Evolutionary conservation across 2,113 vertebrate genomes (phyloP), one percentile per base, ranked within the genome.

Genomic region (Phaethon lepturus): DNA sequence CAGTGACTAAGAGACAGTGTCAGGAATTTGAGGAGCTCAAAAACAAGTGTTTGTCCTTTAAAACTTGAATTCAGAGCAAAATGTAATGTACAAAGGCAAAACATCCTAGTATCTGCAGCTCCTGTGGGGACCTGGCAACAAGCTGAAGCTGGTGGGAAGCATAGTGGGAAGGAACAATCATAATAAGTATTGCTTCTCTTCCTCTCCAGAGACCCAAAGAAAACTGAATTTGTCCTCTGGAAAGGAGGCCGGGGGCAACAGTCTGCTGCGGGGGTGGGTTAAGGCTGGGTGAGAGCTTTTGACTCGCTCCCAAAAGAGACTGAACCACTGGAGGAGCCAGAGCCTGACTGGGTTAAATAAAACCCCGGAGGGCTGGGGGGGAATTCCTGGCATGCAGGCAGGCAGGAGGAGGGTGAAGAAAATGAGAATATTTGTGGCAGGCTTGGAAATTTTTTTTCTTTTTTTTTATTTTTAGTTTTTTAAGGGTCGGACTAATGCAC

Each of bases 151-250:
- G 52, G 31, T 93, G 83, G 73, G 76, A 95, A 93, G n/a, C 38
- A 38, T 94, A 55, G 28, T 84, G 80, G 53, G 64, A 92, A 95
- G 79, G 52, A 88, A 84, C 14, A 88, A 66, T 38, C 38, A 38
- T 86, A 84, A 38, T 19, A 86, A 71, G 10, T 55, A 74, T 78
- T 86, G 20, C 76, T 91, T 86, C 59, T 88, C 29, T 92, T 95
- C 79, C 86, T 93, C 86, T 92, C 86, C 73, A 87, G 88, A 95
- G 90, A 78, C 47, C 16, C 64, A 83, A 74, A 84, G 47, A 80
- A 90, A 90, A 88, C 52, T 29, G 38, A 55, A 77, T 80, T 80
- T 92, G n/a, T 80, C 52, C 68, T 84, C 90, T 81, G 38, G 59
- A 94, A 80, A 71, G 33, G 68, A 95, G 86, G 62, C 45, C 0